Percentiles rank a stretch among this genome's conserved stretches.
These are phyloP conservation scores for Dinoponera quadriceps DNA, from an alignment of 1,140 invertebrate genomes.

Conservation along the genomic window DNA sequence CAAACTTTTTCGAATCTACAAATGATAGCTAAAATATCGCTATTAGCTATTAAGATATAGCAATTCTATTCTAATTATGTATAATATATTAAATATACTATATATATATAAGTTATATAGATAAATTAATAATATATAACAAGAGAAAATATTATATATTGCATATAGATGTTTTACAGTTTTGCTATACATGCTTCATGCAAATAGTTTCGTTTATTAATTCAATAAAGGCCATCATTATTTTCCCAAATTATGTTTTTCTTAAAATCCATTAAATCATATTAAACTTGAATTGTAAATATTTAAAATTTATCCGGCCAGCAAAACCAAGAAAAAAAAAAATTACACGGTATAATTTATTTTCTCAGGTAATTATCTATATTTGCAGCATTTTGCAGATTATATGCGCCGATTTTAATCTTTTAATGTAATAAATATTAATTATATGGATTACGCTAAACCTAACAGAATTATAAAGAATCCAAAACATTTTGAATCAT, in stretches of 20 bases:
- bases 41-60: slow-evolving; percentile 1
- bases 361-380: not conserved
- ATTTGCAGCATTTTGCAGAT: not conserved
- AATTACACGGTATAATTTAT: slow-evolving; percentile 1
- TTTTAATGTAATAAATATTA: slow-evolving; percentile 6
- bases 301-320: not conserved
- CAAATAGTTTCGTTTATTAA: slow-evolving; percentile 30
- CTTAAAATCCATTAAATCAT: not conserved
- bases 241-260: slow-evolving; percentile 2
- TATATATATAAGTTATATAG: too few relatives aligned
- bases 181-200: slow-evolving; percentile 61
- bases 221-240: slow-evolving; percentile 17
- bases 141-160: not conserved
- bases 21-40: slow-evolving; percentile 9
- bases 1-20: slow-evolving; percentile 15
- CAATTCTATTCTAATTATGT: not conserved
- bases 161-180: slow-evolving; percentile 7
- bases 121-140: slow-evolving; percentile 10
- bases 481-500: not conserved
- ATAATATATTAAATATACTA: slow-evolving; percentile 22
- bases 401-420: not conserved
- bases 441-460: not conserved
- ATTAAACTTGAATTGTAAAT: slow-evolving; percentile 9
- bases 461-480: not conserved
- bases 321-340: not conserved